Evolutionary conservation across 2,797 vertebrate genomes (phyloP).

Genomic region (Pseudochaenichthys georgianus): DNA sequence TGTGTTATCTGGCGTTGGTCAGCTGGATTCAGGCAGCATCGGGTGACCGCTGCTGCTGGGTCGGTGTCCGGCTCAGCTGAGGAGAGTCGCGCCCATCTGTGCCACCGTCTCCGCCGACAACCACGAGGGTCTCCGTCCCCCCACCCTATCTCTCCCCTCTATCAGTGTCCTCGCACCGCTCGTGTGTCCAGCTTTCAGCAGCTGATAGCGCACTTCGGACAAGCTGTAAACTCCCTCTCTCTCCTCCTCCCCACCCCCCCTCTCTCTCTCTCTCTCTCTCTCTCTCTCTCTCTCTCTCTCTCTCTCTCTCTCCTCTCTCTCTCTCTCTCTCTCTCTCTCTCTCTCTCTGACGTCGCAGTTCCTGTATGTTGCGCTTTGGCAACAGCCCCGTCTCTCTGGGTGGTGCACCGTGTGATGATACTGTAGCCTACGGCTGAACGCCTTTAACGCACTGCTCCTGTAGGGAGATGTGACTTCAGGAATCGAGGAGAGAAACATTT

Average conservation of each 20-base stretch:
- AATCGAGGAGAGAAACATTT: neutral
- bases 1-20: constrained; percentile 34
- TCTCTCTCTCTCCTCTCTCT: neutral
- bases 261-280: no score
- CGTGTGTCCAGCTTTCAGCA: constrained; percentile 66
- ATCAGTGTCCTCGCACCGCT: constrained; percentile 66
- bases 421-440: neutral
- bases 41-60: constrained; percentile 38
- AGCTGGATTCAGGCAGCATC: constrained; percentile 44
- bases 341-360: constrained; percentile 57
- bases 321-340: constrained; percentile 2
- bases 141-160: constrained; percentile 49
- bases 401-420: neutral
- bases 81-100: constrained; percentile 65
- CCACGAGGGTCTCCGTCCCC: constrained; percentile 57
- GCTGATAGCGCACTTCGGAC: constrained; percentile 73
- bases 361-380: constrained; percentile 56
- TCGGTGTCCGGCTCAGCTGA: constrained; percentile 56
- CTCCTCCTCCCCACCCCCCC: constrained; percentile 30
- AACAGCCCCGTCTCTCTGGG: constrained; percentile 32
- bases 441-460: neutral
- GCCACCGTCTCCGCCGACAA: constrained; percentile 47
- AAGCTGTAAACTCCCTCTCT: constrained; percentile 65
- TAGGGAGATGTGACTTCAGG: constrained; percentile 13
- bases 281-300: no score